Percentiles rank a stretch among this genome's conserved stretches.
Conservation (phyloP, 37 sponge, comb jelly and placozoan genomes). For the Eunapius fragilis region DNA sequence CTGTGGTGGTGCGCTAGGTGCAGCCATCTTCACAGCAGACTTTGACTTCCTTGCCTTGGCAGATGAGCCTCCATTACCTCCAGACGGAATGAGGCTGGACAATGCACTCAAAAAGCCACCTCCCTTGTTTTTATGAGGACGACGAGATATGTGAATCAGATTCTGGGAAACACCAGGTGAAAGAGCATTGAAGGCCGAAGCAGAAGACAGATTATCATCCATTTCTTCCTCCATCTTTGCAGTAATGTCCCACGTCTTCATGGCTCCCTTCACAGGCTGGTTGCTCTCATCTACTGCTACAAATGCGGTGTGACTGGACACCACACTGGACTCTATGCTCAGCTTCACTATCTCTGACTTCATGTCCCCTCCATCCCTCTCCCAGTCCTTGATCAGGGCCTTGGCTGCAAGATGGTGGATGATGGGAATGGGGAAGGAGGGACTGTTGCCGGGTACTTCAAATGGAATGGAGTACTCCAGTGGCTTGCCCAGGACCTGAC, state of each 20-base stretch:
- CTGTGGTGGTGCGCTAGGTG: too few relatives aligned
- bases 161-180: too few relatives aligned
- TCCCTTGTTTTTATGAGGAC: too few relatives aligned
- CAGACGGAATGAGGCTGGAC: too few relatives aligned
- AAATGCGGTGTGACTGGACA: slow-evolving; percentile 60
- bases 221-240: background rate
- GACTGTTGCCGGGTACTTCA: background rate
- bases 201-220: too few relatives aligned
- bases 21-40: too few relatives aligned
- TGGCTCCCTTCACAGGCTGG: slow-evolving; percentile 14
- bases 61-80: too few relatives aligned
- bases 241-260: slow-evolving; percentile 12
- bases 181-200: too few relatives aligned
- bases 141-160: too few relatives aligned
- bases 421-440: background rate
- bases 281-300: slow-evolving; percentile 59
- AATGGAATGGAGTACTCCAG: background rate
- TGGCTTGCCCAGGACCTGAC: background rate
- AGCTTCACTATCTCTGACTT: slow-evolving; percentile 57
- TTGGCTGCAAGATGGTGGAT: slow-evolving; percentile 70
- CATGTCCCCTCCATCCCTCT: background rate
- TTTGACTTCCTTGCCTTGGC: too few relatives aligned
- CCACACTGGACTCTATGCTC: slow-evolving; percentile 54
- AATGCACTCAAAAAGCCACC: too few relatives aligned
- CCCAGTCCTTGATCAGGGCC: slow-evolving; percentile 43